Evolutionary conservation across 2,113 vertebrate species (phyloP).

Genomic region (Agelaius phoeniceus): DNA sequence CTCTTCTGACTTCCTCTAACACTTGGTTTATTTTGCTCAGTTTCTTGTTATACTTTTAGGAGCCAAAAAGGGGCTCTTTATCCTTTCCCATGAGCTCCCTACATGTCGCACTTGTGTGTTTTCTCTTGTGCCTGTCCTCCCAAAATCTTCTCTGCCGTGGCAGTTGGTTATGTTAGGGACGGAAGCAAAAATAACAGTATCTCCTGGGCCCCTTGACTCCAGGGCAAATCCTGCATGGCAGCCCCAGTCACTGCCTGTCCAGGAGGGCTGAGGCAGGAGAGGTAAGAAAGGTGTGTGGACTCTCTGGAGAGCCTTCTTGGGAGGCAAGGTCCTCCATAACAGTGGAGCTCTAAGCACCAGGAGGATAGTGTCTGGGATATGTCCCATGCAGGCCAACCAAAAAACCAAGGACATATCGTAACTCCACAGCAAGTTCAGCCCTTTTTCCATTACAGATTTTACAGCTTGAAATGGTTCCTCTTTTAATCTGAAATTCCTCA

Average conservation of each 20-base stretch:
- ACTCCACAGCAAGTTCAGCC: neutral
- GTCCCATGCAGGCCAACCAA: neutral
- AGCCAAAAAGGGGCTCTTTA: neutral
- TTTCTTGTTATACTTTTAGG: neutral
- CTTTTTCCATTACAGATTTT: neutral
- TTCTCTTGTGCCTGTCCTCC: neutral
- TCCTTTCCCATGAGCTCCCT: neutral
- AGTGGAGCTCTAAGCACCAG: neutral
- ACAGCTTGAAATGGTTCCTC: neutral
- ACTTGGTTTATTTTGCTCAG: neutral
- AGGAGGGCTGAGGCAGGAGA: neutral
- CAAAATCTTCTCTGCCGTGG: neutral
- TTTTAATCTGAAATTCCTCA: neutral
- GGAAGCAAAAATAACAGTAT: neutral
- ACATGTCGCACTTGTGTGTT: fast-evolving
- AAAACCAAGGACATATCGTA: neutral
- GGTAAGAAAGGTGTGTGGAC: neutral
- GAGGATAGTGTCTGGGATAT: neutral
- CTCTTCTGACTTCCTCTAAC: neutral
- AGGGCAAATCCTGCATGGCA: neutral
- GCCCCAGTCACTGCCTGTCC: neutral
- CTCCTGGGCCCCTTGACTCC: neutral
- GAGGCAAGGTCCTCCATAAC: neutral
- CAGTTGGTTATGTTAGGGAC: neutral
- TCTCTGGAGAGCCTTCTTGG: neutral